phyloP scores from a whole-genome alignment of 2,888 invertebrate genomes.

The Polydrusus pterygomalis region DNA sequence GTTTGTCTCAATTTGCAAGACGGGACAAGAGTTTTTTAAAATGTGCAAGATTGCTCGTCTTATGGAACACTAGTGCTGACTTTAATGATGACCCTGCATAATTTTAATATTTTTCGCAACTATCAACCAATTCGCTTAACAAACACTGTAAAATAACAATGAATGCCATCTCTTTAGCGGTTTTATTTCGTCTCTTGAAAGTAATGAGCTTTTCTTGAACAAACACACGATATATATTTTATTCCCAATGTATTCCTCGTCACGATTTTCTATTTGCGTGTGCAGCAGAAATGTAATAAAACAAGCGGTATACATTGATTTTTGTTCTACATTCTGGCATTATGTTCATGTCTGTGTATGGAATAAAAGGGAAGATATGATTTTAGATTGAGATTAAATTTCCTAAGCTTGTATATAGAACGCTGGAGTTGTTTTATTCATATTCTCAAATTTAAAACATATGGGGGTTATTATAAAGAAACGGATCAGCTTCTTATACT shows the following conservation, averaged over 20 bases:
- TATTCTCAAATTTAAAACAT: no score
- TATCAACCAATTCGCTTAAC: no score
- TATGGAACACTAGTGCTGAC: no score
- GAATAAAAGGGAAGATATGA: neutral
- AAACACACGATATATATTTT: slow-evolving; percentile 9
- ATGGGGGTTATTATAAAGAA: no score
- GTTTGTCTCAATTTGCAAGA: no score
- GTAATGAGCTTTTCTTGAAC: slow-evolving; percentile 6
- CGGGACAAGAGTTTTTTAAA: no score
- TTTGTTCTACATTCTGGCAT: neutral
- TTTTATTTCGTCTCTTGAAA: neutral
- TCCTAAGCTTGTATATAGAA: neutral
- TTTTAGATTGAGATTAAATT: slow-evolving; percentile 5
- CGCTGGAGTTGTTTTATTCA: no score
- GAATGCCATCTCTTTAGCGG: neutral
- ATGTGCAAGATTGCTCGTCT: no score
- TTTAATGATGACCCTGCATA: no score
- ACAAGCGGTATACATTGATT: slow-evolving; percentile 3
- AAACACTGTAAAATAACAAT: slow-evolving; percentile 1
- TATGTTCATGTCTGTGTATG: neutral
- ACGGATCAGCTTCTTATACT: no score
- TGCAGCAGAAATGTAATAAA: slow-evolving; percentile 1
- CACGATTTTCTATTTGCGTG: slow-evolving; percentile 4
- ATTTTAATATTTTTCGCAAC: no score
- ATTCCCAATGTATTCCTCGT: slow-evolving; percentile 2